Conservation (phyloP, 2,888 invertebrate genomes). For the Acleris emargana region DNA sequence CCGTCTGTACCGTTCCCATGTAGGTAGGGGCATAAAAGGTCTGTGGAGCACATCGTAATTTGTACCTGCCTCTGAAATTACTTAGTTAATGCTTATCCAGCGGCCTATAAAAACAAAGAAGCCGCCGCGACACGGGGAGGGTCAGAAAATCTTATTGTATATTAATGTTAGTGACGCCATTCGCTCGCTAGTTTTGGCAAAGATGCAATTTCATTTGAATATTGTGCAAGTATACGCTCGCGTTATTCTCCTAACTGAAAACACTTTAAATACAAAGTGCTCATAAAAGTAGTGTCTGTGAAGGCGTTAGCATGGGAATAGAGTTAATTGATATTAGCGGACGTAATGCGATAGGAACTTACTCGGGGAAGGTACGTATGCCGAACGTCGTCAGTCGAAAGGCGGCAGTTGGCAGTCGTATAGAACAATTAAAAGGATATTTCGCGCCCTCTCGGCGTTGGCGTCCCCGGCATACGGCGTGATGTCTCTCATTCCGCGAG, state of each 20-base stretch:
- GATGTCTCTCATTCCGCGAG: constrained; percentile 73
- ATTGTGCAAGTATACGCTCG: constrained; percentile 77
- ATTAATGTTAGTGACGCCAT: constrained; percentile 80
- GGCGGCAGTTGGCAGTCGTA: constrained; percentile 32
- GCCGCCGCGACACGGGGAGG: constrained; percentile 67
- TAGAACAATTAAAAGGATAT: constrained; percentile 44
- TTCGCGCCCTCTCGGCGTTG: constrained; percentile 36
- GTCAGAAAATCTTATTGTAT: constrained; percentile 77
- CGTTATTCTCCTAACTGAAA: constrained; percentile 67
- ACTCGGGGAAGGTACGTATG: constrained; percentile 28
- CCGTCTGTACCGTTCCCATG: constrained; percentile 36
- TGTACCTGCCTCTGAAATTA: constrained; percentile 66
- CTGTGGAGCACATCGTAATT: constrained; percentile 58
- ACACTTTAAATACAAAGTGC: constrained; percentile 77
- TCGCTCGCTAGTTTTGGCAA: constrained; percentile 82
- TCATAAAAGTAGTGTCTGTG: constrained; percentile 68
- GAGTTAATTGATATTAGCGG: constrained; percentile 60
- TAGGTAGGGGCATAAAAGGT: constrained; percentile 52
- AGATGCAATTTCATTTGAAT: constrained; percentile 84
- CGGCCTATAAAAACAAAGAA: constrained; percentile 80
- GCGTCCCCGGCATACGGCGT: constrained; percentile 50
- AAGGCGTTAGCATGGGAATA: constrained; percentile 52
- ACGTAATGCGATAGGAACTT: constrained; percentile 22
- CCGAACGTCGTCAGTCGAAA: constrained; percentile 36
- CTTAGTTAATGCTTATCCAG: constrained; percentile 76